A percentile compares a stretch with the other conserved stretches of the same genome.
phyloP scores from a whole-genome alignment of 2,888 invertebrate species.

The Rhamphomyia laevipes region DNA sequence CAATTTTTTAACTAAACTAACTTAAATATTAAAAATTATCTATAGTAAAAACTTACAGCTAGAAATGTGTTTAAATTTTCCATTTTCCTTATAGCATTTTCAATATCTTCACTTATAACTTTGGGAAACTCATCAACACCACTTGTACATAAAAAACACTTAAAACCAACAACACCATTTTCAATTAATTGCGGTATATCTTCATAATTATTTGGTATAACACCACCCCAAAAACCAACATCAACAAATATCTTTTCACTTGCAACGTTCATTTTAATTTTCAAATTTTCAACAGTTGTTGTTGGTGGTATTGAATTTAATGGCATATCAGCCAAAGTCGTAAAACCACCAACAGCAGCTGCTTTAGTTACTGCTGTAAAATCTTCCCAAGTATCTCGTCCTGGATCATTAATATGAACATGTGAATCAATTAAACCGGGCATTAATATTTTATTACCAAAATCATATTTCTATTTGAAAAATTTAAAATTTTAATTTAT shows the following conservation, averaged over 20 bases:
- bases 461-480: constrained; percentile 29
- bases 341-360: constrained; percentile 53
- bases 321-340: constrained; percentile 55
- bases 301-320: constrained; percentile 56
- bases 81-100: constrained; percentile 43
- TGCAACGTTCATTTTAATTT: constrained; percentile 45
- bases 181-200: constrained; percentile 43
- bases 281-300: constrained; percentile 46
- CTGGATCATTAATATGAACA: constrained; percentile 56
- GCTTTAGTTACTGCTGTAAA: constrained; percentile 51
- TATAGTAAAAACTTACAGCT: constrained; percentile 39
- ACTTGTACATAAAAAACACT: constrained; percentile 55
- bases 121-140: constrained; percentile 54
- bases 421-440: constrained; percentile 53
- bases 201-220: constrained; percentile 52
- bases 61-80: constrained; percentile 46
- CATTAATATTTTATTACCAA: constrained; percentile 41
- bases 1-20: too few relatives aligned
- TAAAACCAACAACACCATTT: constrained; percentile 55
- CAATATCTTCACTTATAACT: constrained; percentile 43
- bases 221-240: constrained; percentile 59
- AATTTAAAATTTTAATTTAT: neutral
- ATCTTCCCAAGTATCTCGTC: constrained; percentile 52
- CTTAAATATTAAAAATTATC: neutral
- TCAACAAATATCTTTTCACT: constrained; percentile 44